Percentiles rank a stretch among this genome's conserved stretches.
Conservation (phyloP, 2,113 vertebrate genomes). For the Microtus montanus region DNA sequence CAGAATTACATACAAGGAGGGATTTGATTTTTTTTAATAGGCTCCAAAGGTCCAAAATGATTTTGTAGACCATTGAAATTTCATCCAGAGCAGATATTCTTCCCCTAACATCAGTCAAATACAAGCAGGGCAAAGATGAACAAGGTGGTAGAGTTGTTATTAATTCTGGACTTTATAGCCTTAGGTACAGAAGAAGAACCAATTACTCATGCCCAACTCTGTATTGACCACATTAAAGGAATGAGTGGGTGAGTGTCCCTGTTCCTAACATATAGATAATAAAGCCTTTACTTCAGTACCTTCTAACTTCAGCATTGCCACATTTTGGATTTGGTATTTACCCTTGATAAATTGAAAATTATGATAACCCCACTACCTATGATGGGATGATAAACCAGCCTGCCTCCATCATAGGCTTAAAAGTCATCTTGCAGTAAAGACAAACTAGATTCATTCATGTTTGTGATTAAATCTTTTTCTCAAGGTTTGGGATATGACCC, state of each 20-base stretch:
- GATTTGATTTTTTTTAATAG: neutral
- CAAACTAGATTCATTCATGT: neutral
- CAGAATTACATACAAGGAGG: conserved; percentile 48
- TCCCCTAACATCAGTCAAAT: neutral
- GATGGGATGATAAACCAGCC: neutral
- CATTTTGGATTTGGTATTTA: neutral
- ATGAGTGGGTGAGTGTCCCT: neutral
- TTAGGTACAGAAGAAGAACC: neutral
- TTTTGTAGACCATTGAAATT: neutral
- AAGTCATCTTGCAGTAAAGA: neutral
- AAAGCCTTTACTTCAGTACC: neutral
- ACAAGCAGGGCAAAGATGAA: neutral
- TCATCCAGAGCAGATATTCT: neutral
- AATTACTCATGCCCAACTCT: neutral
- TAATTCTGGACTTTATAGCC: neutral
- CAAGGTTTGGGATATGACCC: neutral
- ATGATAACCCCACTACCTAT: neutral
- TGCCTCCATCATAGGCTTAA: neutral
- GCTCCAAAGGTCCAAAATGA: neutral
- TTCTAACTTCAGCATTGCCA: neutral
- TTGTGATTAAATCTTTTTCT: neutral
- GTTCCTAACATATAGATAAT: neutral
- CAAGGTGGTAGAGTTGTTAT: neutral
- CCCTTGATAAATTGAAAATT: neutral
- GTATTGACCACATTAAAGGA: neutral